phyloP scores from a whole-genome alignment of 2,888 invertebrate genomes.

The Maniola hyperantus region DNA sequence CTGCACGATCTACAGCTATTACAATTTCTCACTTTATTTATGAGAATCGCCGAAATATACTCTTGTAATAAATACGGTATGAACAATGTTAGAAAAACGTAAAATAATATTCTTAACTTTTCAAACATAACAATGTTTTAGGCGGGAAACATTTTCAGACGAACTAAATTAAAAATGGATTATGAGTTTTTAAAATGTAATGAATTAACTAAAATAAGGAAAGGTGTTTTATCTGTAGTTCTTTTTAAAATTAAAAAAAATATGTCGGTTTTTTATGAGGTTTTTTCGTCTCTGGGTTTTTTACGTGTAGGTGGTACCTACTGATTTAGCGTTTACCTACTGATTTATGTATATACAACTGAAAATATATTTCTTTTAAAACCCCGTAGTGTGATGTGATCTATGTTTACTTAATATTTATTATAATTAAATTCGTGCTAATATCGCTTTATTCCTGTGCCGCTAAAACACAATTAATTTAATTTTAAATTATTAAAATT shows the following conservation, averaged over 20 bases:
- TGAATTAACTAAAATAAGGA: neutral
- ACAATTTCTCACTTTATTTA: constrained; percentile 62
- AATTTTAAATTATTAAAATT: neutral
- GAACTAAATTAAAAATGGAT: constrained; percentile 28
- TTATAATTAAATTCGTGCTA: neutral
- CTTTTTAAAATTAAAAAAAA: neutral
- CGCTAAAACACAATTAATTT: neutral
- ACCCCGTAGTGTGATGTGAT: no score
- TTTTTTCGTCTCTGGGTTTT: neutral
- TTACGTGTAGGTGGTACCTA: no score
- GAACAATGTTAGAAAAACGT: constrained; percentile 63
- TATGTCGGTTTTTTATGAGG: neutral
- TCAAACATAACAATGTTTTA: constrained; percentile 57
- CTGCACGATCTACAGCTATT: constrained; percentile 55
- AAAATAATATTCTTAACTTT: constrained; percentile 70
- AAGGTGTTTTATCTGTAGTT: neutral
- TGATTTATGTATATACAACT: no score
- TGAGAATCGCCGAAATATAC: constrained; percentile 68
- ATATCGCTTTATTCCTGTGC: no score
- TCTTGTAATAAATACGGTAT: constrained; percentile 74
- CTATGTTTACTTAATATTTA: no score
- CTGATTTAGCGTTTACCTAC: no score
- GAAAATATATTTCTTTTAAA: no score
- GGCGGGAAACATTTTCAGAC: neutral
- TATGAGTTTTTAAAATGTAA: constrained; percentile 41